These are phyloP conservation scores for Porphyrio hochstetteri DNA, from an alignment of 2,113 vertebrate genomes.

Conservation along the genomic window DNA sequence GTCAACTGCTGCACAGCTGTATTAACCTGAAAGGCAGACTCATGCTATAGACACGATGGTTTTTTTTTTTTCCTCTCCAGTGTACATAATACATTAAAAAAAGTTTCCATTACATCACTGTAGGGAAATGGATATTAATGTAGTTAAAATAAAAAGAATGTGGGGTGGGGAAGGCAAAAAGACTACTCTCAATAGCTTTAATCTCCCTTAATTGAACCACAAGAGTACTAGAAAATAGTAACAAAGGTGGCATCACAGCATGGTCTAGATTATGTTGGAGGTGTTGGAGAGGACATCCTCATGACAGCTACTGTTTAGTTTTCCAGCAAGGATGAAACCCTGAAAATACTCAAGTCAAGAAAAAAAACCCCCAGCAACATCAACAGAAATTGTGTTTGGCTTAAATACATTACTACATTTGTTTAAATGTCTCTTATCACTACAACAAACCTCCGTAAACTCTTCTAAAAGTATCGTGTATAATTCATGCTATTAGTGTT, in stretches of 20 bases:
- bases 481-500: not conserved
- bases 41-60: not conserved
- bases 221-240: not conserved
- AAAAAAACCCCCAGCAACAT: not conserved
- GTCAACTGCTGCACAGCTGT: not conserved
- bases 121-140: not conserved
- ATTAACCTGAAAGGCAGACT: not conserved
- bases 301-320: not conserved
- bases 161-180: too few relatives aligned
- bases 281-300: not conserved
- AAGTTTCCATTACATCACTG: not conserved
- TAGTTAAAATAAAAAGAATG: not conserved
- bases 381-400: not conserved
- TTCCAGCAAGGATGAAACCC: not conserved
- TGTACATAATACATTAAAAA: not conserved
- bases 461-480: not conserved
- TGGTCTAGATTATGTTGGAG: not conserved
- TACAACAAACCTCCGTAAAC: not conserved
- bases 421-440: not conserved
- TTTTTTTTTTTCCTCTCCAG: not conserved
- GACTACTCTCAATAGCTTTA: not conserved
- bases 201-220: not conserved
- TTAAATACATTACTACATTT: not conserved
- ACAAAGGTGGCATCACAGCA: not conserved
- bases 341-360: not conserved